phyloP scores from a whole-genome alignment of 2,888 invertebrate genomes.

The Drosophila meridiana region DNA sequence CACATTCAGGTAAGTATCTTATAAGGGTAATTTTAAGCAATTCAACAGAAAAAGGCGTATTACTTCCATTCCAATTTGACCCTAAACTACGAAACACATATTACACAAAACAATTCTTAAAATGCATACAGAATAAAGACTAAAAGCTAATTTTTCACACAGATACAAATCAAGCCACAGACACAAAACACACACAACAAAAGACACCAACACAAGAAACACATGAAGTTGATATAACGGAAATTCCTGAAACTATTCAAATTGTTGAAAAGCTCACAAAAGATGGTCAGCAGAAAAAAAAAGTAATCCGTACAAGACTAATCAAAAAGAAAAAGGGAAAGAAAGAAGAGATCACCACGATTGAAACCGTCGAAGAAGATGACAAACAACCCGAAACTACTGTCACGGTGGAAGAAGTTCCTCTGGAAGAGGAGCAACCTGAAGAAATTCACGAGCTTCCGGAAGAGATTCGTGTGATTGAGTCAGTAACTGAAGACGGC shows the following conservation, averaged over 20 bases:
- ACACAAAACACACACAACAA: slow-evolving; percentile 85
- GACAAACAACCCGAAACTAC: slow-evolving; percentile 47
- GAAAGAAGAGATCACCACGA: slow-evolving; percentile 59
- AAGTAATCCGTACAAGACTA: slow-evolving; percentile 52
- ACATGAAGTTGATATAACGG: slow-evolving; percentile 52
- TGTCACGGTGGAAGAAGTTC: slow-evolving; percentile 53
- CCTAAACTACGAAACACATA: slow-evolving; percentile 77
- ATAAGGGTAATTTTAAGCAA: slow-evolving; percentile 51
- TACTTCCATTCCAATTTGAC: slow-evolving; percentile 74
- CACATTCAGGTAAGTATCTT: slow-evolving; percentile 50
- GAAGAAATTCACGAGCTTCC: slow-evolving; percentile 55
- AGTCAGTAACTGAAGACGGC: slow-evolving; percentile 53
- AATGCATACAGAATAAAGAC: slow-evolving; percentile 40
- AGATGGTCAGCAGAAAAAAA: slow-evolving; percentile 50
- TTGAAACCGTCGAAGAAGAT: slow-evolving; percentile 60
- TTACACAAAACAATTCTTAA: slow-evolving; percentile 73
- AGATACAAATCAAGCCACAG: slow-evolving; percentile 83
- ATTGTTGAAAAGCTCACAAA: slow-evolving; percentile 44
- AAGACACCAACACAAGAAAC: slow-evolving; percentile 80
- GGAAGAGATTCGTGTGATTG: slow-evolving; percentile 52
- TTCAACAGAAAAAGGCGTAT: slow-evolving; percentile 81
- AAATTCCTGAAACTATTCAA: slow-evolving; percentile 57
- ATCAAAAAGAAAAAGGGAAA: slow-evolving; percentile 57
- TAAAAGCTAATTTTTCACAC: slow-evolving; percentile 78
- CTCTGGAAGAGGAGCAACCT: slow-evolving; percentile 20